Conservation (phyloP, 2,797 vertebrate genomes). For the Myotis planiceps region DNA sequence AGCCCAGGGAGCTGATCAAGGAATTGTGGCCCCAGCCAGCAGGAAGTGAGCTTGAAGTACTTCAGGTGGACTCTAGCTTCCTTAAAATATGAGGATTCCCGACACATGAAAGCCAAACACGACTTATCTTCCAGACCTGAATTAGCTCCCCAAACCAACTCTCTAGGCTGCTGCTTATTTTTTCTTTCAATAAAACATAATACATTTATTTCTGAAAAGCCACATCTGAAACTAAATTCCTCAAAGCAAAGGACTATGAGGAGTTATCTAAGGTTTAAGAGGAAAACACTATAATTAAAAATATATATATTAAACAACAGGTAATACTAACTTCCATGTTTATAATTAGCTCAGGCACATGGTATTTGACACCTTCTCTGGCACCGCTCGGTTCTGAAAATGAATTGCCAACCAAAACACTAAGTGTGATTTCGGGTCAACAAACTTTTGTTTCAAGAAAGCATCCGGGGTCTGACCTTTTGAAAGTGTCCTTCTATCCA, state of each 20-base stretch:
- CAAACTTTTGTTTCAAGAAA: not conserved
- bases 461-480: not conserved
- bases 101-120: not conserved
- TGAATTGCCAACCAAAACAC: not conserved
- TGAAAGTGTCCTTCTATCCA: not conserved
- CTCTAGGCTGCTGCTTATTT: not conserved
- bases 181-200: not conserved
- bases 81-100: conserved; percentile 20
- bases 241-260: not conserved
- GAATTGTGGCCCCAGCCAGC: not conserved
- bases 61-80: not conserved
- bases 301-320: too few species aligned
- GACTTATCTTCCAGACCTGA: not conserved
- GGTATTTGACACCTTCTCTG: not conserved
- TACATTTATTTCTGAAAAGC: not conserved
- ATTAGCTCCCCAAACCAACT: conserved; percentile 16
- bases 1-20: not conserved
- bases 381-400: not conserved
- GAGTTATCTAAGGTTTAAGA: not conserved
- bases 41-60: not conserved
- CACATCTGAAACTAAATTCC: not conserved
- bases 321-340: not conserved
- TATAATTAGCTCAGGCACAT: not conserved
- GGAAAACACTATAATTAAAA: not conserved
- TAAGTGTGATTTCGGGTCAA: not conserved